These are phyloP conservation scores for Motacilla alba DNA, from an alignment of 2,113 vertebrate species.

Conservation along the genomic window DNA sequence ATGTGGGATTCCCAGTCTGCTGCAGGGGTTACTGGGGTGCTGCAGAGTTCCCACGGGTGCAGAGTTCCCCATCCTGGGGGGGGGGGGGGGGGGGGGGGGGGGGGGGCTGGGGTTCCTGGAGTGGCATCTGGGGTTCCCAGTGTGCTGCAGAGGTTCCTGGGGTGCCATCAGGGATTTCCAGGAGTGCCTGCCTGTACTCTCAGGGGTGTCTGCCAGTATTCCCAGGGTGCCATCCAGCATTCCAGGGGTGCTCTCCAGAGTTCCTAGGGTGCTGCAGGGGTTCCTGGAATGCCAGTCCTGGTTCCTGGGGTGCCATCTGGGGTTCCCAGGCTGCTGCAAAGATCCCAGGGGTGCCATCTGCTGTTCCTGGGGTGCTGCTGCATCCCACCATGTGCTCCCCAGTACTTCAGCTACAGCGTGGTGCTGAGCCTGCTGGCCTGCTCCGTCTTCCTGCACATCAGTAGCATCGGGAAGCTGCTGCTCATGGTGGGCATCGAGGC, in stretches of 20 bases:
- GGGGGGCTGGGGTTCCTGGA: background rate
- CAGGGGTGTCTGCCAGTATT: background rate
- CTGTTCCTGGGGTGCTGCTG: rapidly evolving
- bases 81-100: background rate
- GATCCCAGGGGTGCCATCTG: background rate
- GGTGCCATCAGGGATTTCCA: background rate
- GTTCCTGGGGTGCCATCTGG: background rate
- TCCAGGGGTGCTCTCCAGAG: background rate
- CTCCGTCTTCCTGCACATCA: slow-evolving; percentile 97
- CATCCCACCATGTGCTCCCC: background rate
- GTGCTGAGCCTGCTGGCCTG: slow-evolving; percentile 93
- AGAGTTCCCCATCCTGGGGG: too few species aligned
- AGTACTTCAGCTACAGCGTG: slow-evolving; percentile 93
- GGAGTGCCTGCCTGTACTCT: background rate
- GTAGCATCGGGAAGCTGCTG: slow-evolving; percentile 92
- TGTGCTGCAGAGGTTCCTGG: background rate
- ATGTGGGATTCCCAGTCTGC: background rate
- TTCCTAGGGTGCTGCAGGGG: background rate
- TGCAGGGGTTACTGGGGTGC: background rate
- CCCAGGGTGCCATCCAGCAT: background rate
- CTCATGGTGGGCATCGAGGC: slow-evolving; percentile 89
- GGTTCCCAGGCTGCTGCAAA: background rate
- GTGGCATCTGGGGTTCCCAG: background rate
- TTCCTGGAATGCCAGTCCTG: background rate
- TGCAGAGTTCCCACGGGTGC: too few species aligned